Conservation (phyloP, 2,113 vertebrate species). For the Columba livia region DNA sequence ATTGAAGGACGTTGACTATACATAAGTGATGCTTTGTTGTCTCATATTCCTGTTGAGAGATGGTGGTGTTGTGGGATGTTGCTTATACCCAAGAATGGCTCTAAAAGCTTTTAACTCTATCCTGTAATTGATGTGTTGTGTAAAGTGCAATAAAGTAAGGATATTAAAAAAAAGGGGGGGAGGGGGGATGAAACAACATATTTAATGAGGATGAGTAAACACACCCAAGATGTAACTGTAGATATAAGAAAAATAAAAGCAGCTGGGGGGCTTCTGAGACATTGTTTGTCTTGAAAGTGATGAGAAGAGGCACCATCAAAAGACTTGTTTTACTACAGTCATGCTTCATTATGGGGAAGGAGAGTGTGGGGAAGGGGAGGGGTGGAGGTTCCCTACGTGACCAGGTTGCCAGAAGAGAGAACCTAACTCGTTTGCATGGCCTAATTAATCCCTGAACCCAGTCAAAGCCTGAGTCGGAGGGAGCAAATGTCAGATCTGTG, state of each 20-base stretch:
- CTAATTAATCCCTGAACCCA: conserved; percentile 51
- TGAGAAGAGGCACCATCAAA: conserved; percentile 73
- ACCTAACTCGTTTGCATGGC: conserved; percentile 48
- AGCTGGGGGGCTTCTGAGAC: conserved; percentile 67
- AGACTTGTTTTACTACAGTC: conserved; percentile 78
- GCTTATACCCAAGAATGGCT: neutral
- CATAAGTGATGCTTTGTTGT: neutral
- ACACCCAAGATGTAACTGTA: conserved; percentile 74
- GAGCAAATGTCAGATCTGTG: conserved; percentile 46
- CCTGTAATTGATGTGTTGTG: conserved; percentile 29
- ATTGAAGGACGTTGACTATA: neutral
- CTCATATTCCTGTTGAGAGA: neutral
- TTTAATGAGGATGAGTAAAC: conserved; percentile 69
- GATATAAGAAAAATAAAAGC: conserved; percentile 80
- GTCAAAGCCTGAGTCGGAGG: conserved; percentile 42
- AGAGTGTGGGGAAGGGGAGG: conserved; percentile 29
- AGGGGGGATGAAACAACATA: neutral
- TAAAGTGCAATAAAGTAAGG: conserved; percentile 47
- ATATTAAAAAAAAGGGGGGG: neutral
- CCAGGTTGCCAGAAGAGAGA: conserved; percentile 62
- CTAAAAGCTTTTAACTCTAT: conserved; percentile 33
- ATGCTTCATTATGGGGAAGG: conserved; percentile 76
- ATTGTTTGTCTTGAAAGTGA: conserved; percentile 78
- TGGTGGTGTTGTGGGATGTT: neutral
- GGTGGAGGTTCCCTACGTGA: conserved; percentile 43